These are phyloP conservation scores for Oryctolagus cuniculus DNA, from an alignment of 2,113 vertebrate species.

Conservation along the genomic window DNA sequence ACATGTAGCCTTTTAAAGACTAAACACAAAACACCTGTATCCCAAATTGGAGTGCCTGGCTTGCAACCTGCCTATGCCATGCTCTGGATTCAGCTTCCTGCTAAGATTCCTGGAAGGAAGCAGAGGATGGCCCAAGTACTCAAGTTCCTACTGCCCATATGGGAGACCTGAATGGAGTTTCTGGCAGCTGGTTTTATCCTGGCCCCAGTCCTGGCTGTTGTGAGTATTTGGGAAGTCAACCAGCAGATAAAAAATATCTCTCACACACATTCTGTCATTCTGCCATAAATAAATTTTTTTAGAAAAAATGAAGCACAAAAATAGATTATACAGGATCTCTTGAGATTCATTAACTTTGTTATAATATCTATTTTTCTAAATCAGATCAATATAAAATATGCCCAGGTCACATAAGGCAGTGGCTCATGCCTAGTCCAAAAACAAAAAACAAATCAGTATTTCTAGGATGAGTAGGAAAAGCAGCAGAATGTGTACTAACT, in stretches of 20 bases:
- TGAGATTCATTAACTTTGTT: constrained; percentile 3
- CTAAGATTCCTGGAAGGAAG: too few relatives aligned
- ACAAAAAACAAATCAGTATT: constrained; percentile 28
- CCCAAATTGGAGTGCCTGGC: too few relatives aligned
- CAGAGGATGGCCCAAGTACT: not conserved
- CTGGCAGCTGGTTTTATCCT: not conserved
- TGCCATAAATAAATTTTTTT: too few relatives aligned
- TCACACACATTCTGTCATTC: too few relatives aligned
- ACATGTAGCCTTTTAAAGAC: not conserved
- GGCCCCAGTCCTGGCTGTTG: too few relatives aligned
- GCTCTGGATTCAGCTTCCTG: too few relatives aligned
- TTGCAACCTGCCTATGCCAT: too few relatives aligned
- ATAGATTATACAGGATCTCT: not conserved
- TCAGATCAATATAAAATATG: not conserved
- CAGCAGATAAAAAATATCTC: too few relatives aligned
- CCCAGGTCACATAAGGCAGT: not conserved
- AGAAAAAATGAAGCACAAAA: not conserved
- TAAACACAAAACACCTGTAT: not conserved
- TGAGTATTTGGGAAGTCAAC: too few relatives aligned
- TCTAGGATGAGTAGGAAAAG: not conserved
- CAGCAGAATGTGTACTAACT: not conserved
- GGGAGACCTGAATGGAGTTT: not conserved
- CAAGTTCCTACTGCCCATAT: too few relatives aligned
- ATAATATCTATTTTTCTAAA: constrained; percentile 3
- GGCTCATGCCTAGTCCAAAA: not conserved